Evolutionary conservation across 2,113 vertebrate genomes (phyloP).

Genomic region (Propithecus coquereli): DNA sequence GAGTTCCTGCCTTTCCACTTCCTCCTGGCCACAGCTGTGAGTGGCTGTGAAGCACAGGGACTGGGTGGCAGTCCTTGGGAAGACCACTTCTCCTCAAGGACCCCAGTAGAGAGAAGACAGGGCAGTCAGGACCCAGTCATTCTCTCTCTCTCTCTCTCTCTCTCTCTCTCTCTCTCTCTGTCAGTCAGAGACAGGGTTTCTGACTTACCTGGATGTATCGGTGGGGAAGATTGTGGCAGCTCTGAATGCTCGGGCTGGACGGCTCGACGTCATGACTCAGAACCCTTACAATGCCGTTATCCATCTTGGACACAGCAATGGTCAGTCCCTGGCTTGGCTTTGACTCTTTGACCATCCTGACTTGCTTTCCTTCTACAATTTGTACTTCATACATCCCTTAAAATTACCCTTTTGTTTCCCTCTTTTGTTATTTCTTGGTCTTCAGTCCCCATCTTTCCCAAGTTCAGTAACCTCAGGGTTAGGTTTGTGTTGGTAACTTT

Average conservation of each 20-base stretch:
- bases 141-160: not conserved
- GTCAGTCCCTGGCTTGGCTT: slow-evolving; percentile 48
- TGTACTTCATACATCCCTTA: not conserved
- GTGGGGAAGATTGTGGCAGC: slow-evolving; percentile 90
- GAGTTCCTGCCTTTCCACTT: slow-evolving; percentile 89
- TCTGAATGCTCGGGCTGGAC: slow-evolving; percentile 85
- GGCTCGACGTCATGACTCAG: slow-evolving; percentile 90
- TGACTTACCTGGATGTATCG: slow-evolving; percentile 93
- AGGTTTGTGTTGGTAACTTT: not conserved
- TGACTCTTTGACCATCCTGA: not conserved
- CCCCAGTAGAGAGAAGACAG: not conserved
- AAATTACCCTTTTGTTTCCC: not conserved
- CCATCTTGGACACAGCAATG: slow-evolving; percentile 89
- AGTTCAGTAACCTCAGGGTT: not conserved
- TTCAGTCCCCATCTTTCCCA: not conserved
- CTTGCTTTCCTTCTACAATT: not conserved
- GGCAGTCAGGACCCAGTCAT: not conserved
- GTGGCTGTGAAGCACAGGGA: not conserved
- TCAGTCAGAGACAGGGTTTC: slow-evolving; percentile 90
- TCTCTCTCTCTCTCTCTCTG: not conserved
- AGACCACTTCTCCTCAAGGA: not conserved
- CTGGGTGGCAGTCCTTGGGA: not conserved
- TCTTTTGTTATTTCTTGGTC: not conserved
- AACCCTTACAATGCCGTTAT: slow-evolving; percentile 91
- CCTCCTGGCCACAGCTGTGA: slow-evolving; percentile 83